These are phyloP conservation scores for Tridacna gigas DNA, from an alignment of 2,888 invertebrate genomes.

Conservation along the genomic window DNA sequence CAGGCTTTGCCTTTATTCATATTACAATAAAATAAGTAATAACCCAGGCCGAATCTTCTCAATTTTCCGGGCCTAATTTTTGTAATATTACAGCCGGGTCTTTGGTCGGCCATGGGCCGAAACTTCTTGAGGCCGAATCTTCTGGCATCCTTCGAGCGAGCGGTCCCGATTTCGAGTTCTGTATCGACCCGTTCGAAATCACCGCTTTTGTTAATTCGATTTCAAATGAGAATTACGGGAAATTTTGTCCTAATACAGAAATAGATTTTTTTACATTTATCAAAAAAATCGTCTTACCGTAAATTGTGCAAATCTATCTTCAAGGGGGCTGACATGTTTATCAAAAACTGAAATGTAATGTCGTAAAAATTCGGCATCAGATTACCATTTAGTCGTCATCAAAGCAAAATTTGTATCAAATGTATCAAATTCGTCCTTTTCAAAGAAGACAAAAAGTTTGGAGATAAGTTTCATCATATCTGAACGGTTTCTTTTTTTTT, in stretches of 20 bases:
- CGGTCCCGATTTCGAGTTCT: background rate
- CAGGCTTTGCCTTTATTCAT: no score
- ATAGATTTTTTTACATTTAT: background rate
- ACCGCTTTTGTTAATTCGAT: background rate
- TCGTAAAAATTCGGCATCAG: background rate
- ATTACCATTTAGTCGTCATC: no score
- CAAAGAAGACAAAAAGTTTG: no score
- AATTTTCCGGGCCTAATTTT: background rate
- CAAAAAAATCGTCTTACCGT: background rate
- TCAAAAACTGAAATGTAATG: background rate
- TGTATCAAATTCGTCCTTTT: no score
- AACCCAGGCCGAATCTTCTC: background rate
- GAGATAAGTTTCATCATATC: no score
- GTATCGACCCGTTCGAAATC: background rate
- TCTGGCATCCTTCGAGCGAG: no score
- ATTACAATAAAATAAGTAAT: background rate
- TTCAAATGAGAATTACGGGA: background rate
- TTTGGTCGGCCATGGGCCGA: background rate
- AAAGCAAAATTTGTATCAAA: no score
- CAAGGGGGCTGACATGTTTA: constrained; percentile 7
- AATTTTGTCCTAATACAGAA: background rate
- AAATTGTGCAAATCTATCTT: background rate
- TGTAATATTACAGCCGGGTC: background rate
- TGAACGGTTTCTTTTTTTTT: no score
- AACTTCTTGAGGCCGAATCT: no score